Percentiles rank a stretch among this genome's conserved stretches.
These are phyloP conservation scores for Drosophila yooni DNA, from an alignment of 2,888 invertebrate genomes.

Conservation along the genomic window DNA sequence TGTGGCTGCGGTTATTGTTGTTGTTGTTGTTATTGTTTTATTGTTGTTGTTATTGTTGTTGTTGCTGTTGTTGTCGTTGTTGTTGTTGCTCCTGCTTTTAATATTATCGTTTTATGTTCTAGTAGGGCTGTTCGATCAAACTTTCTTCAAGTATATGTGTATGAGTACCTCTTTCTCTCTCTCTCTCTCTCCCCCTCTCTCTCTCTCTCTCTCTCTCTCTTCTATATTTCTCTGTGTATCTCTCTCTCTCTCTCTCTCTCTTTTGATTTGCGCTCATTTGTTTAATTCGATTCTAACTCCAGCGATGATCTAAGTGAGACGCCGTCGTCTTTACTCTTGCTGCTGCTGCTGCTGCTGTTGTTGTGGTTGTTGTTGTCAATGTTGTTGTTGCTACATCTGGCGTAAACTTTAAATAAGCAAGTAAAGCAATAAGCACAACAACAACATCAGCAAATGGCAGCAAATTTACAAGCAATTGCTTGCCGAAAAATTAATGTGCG, in stretches of 20 bases:
- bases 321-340: slow-evolving; percentile 42
- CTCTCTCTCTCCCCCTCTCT: background rate
- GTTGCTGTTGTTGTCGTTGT: slow-evolving; percentile 27
- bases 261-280: slow-evolving; percentile 59
- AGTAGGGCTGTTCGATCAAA: slow-evolving; percentile 26
- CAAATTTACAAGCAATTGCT: slow-evolving; percentile 51
- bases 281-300: slow-evolving; percentile 81
- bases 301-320: slow-evolving; percentile 83
- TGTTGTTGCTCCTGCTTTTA: slow-evolving; percentile 5
- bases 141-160: slow-evolving; percentile 28
- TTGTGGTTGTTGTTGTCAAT: slow-evolving; percentile 10
- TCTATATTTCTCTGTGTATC: background rate
- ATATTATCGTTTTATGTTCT: slow-evolving; percentile 23
- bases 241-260: background rate
- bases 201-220: slow-evolving; percentile 1
- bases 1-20: slow-evolving; percentile 28
- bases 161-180: slow-evolving; percentile 2
- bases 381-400: slow-evolving; percentile 64
- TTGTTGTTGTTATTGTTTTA: background rate
- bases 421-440: slow-evolving; percentile 21
- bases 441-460: slow-evolving; percentile 13
- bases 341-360: slow-evolving; percentile 22
- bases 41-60: background rate
- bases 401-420: slow-evolving; percentile 59
- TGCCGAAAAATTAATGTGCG: slow-evolving; percentile 68